Conservation (phyloP, 2,888 invertebrate genomes). For the Chelonus formosanus region DNA sequence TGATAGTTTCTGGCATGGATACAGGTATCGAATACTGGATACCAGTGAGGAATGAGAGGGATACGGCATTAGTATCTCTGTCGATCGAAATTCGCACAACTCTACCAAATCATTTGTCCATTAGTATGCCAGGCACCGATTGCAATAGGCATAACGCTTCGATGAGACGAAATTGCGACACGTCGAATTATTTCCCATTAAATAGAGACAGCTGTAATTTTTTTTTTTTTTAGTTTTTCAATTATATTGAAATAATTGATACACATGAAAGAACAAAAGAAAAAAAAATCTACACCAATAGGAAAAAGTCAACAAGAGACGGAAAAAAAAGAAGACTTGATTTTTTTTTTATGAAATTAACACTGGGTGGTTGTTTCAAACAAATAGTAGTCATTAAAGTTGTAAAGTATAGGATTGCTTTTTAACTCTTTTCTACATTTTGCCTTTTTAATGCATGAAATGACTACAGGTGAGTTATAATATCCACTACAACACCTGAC, state of each 20-base stretch:
- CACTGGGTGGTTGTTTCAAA: no score
- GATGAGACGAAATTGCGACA: conserved; percentile 29
- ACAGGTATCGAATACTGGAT: conserved; percentile 17
- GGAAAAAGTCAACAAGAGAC: no score
- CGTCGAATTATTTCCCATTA: conserved; percentile 28
- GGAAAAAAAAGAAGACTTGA: no score
- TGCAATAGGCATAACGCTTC: conserved; percentile 30
- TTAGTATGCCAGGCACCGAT: conserved; percentile 28
- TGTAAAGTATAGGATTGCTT: no score
- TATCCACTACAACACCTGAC: no score
- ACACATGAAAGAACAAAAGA: background rate
- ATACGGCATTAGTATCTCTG: conserved; percentile 20
- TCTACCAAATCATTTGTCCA: conserved; percentile 28
- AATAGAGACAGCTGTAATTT: conserved; percentile 12
- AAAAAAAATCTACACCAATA: background rate
- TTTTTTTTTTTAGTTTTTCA: background rate
- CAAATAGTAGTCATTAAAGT: no score
- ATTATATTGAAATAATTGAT: conserved; percentile 16
- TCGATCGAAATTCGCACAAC: conserved; percentile 20
- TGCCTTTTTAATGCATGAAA: no score
- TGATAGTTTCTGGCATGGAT: conserved; percentile 22
- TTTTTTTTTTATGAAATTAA: no score
- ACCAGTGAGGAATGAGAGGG: background rate
- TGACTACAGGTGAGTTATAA: no score
- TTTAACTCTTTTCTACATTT: no score